These are phyloP conservation scores for Sitophilus oryzae DNA, from an alignment of 1,140 invertebrate genomes.

Conservation along the genomic window DNA sequence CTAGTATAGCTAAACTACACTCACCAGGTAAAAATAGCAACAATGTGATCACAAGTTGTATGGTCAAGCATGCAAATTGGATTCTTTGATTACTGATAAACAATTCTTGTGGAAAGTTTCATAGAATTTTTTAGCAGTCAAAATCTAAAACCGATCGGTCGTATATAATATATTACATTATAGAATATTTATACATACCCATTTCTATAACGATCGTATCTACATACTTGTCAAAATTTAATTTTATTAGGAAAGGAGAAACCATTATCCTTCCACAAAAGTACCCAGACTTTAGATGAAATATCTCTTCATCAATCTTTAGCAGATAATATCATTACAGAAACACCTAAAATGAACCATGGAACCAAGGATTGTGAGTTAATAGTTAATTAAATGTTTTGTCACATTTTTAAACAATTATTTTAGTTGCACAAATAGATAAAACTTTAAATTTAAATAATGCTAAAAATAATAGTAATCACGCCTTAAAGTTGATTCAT, in stretches of 20 bases:
- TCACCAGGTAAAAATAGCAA: neutral
- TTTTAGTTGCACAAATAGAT: neutral
- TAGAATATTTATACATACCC: too few species aligned
- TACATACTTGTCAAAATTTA: neutral
- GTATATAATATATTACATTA: too few species aligned
- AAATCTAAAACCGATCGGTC: too few species aligned
- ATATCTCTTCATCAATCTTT: neutral
- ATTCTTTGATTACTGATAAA: too few species aligned
- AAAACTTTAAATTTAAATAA: neutral
- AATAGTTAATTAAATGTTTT: neutral
- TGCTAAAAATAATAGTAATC: neutral
- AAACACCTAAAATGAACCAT: conserved; percentile 19
- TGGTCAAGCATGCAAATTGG: too few species aligned
- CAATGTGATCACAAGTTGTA: too few species aligned
- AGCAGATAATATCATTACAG: conserved; percentile 10
- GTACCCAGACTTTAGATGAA: conserved; percentile 16
- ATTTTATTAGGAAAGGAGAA: conserved; percentile 9
- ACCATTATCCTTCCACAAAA: conserved; percentile 6
- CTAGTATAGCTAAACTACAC: conserved; percentile 12
- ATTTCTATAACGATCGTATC: neutral
- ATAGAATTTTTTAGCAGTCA: too few species aligned
- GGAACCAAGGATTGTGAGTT: too few species aligned
- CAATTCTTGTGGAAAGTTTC: too few species aligned
- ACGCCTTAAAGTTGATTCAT: neutral
- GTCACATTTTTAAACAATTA: neutral